A percentile compares a stretch with the other conserved stretches of the same genome.
These are phyloP conservation scores for Orussus abietinus DNA, from an alignment of 1,140 invertebrate genomes.

Conservation along the genomic window DNA sequence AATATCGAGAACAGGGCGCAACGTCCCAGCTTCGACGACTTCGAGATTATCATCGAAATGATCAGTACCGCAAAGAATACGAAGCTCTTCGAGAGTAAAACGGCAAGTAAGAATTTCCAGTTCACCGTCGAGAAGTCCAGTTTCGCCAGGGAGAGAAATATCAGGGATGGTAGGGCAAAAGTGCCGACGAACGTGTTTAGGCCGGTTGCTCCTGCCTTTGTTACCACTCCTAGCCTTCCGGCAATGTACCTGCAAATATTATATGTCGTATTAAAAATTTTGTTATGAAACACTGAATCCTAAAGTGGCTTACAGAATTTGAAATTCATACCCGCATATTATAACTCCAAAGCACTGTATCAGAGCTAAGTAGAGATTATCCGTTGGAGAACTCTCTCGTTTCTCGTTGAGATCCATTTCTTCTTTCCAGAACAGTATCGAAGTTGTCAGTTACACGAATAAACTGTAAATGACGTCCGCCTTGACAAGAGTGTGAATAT, in stretches of 20 bases:
- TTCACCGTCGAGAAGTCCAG: conserved; percentile 81
- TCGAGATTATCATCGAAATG: conserved; percentile 74
- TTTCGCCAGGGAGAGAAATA: conserved; percentile 85
- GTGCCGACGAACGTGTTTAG: conserved; percentile 90
- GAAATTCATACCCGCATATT: conserved; percentile 70
- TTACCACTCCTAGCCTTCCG: conserved; percentile 79
- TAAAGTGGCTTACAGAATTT: conserved; percentile 9
- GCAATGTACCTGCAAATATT: conserved; percentile 74
- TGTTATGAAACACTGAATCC: conserved; percentile 6
- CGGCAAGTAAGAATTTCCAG: conserved; percentile 83
- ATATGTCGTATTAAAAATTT: conserved; percentile 1
- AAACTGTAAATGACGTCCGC: too few species aligned
- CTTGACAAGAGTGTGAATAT: too few species aligned
- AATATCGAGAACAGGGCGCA: conserved; percentile 93
- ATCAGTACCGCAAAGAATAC: conserved; percentile 81
- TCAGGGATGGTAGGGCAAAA: conserved; percentile 87
- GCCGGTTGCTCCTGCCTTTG: conserved; percentile 82
- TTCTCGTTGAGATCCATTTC: too few species aligned
- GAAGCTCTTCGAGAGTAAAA: conserved; percentile 80
- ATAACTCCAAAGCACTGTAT: conserved; percentile 91
- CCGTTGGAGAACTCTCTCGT: conserved; percentile 56
- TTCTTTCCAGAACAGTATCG: too few species aligned
- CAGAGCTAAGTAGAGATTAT: conserved; percentile 84
- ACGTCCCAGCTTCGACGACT: conserved; percentile 75
- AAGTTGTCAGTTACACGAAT: too few species aligned